Percentiles rank a stretch among this genome's conserved stretches.
These are phyloP conservation scores for Gasterosteus nipponicus DNA, from an alignment of 2,113 vertebrate genomes.

Conservation along the genomic window DNA sequence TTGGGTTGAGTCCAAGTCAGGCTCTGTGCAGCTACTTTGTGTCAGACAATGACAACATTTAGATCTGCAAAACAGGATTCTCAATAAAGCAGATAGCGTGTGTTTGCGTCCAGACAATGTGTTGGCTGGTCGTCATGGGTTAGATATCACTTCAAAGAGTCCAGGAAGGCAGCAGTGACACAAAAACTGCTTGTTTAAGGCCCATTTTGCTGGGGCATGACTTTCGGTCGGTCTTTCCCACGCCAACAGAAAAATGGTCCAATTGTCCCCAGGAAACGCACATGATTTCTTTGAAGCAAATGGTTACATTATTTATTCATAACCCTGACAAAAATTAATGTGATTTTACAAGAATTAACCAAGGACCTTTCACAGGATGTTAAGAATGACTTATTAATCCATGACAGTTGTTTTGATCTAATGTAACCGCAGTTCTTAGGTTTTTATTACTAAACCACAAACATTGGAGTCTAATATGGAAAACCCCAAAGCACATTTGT, in stretches of 20 bases:
- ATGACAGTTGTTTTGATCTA: background rate
- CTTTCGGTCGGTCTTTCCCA: conserved; percentile 33
- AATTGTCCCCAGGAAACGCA: conserved; percentile 15
- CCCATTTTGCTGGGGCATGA: conserved; percentile 14
- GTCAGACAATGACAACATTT: background rate
- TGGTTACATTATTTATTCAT: conserved; percentile 12
- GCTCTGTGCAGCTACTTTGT: background rate
- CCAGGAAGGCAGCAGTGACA: conserved; percentile 2
- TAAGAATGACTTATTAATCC: background rate
- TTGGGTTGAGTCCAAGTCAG: background rate
- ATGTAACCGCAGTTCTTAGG: conserved; percentile 7
- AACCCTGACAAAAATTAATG: conserved; percentile 13
- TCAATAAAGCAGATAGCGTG: background rate
- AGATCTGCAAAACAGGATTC: background rate
- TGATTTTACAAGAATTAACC: background rate
- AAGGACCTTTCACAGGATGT: background rate
- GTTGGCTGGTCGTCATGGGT: conserved; percentile 18
- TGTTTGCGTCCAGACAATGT: conserved; percentile 3
- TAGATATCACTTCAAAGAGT: conserved; percentile 1
- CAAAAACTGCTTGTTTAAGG: conserved; percentile 8
- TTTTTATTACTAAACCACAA: conserved; percentile 6
- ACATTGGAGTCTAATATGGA: background rate
- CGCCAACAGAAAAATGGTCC: conserved; percentile 26
- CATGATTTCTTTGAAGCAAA: conserved; percentile 42
- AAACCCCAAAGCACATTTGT: background rate